Base-by-base conservation (phyloP, 1,140 invertebrate species). In the Atta cephalotes region DNA sequence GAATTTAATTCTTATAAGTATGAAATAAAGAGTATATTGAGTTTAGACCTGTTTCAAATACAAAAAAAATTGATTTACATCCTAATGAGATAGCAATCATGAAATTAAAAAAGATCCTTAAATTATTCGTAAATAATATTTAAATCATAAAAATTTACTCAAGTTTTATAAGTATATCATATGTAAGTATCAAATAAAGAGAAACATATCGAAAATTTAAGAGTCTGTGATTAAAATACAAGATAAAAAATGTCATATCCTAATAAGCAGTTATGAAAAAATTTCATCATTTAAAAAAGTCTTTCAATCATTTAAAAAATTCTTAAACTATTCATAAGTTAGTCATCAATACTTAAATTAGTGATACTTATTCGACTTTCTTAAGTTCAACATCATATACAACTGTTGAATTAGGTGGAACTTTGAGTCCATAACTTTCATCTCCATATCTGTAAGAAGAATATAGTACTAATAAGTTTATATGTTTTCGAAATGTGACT, bases 301-400 rank as follows among this genome's bases (percentile, higher is more conserved):
- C 21, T 9, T 0, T 25, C 25, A 25, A 2, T 28, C 14, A 14
- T 25, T 7, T 16, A 25, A 62, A 62, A 62, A 28, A 14, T 14
- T 62, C 21, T 9, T 0, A 45, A 12, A n/a, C 18, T 70, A 51
- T 28, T 62, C 21, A n/a, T 66, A 66, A 81, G 39, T 63, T 31
- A 31, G 31, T 35, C 31, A 79, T 6, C 31, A 79, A 49, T 56
- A 62, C 5, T 53, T 60, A 31, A 31, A 63, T 80, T 68, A 53
- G 71, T 70, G 53, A 81, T 25, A 4, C 31, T 31, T 31, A 31
- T 31, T 31, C 96, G 70, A 98, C 96, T 94, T 96, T 96, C 93
- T 97, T 98, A 60, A 99, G 95, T 95, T 99, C 98, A 63, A 99
- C 97, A 88, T 98, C 98, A 94, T 99, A 99, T 6, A 98, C 95